These are phyloP conservation scores for Melanotaenia boesemani DNA, from an alignment of 2,797 vertebrate genomes.

Conservation along the genomic window DNA sequence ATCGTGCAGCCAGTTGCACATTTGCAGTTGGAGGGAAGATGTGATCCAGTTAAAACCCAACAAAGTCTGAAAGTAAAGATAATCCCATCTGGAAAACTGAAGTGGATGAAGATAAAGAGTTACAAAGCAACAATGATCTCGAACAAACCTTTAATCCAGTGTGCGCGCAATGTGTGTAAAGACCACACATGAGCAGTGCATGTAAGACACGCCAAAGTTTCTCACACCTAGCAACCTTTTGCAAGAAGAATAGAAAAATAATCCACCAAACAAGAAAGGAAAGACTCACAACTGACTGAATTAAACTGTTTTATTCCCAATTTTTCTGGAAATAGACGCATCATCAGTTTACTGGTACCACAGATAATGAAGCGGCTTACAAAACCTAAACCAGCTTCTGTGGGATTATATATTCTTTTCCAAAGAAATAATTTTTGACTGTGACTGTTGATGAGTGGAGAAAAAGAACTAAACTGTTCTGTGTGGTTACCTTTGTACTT, in stretches of 20 bases:
- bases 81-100: neutral
- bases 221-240: too few relatives aligned
- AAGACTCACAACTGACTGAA: too few relatives aligned
- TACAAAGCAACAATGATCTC: too few relatives aligned
- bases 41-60: neutral
- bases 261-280: too few relatives aligned
- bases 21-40: too few relatives aligned
- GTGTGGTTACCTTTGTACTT: slow-evolving; percentile 86
- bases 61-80: neutral
- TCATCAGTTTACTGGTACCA: neutral
- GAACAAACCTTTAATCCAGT: too few relatives aligned
- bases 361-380: neutral
- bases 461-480: neutral
- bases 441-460: neutral
- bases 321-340: neutral
- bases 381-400: neutral
- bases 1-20: neutral
- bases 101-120: neutral
- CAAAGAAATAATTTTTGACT: neutral
- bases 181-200: too few relatives aligned
- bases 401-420: neutral
- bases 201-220: too few relatives aligned
- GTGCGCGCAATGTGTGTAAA: too few relatives aligned
- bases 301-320: neutral
- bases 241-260: too few relatives aligned